Conservation (phyloP, 2,888 invertebrate species). For the Dicyrtoma fusca region DNA sequence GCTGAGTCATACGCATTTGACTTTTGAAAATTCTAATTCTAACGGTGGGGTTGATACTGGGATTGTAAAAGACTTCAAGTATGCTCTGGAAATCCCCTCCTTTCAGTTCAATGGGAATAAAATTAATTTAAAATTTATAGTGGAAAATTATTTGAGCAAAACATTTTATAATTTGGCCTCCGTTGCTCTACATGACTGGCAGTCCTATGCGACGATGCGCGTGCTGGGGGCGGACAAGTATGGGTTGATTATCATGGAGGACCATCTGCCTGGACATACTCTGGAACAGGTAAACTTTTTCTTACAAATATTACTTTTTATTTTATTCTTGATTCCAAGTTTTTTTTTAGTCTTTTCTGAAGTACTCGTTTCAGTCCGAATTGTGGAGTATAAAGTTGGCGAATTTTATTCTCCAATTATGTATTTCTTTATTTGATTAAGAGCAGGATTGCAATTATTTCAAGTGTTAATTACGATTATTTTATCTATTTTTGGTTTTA, state of each 20-base stretch:
- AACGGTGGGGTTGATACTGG: background rate
- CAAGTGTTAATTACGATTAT: too few species aligned
- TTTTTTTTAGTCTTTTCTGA: too few species aligned
- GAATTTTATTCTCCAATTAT: too few species aligned
- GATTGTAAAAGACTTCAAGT: conserved; percentile 65
- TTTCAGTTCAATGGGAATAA: conserved; percentile 65
- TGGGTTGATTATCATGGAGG: conserved; percentile 79
- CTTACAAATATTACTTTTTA: too few species aligned
- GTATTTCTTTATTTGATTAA: too few species aligned
- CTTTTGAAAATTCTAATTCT: conserved; percentile 60
- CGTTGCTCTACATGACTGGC: conserved; percentile 96
- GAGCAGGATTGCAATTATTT: too few species aligned
- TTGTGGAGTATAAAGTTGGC: too few species aligned
- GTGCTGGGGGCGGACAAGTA: conserved; percentile 85
- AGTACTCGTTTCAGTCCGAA: too few species aligned
- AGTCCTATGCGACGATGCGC: conserved; percentile 95
- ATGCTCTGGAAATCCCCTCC: conserved; percentile 66
- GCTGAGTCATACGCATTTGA: conserved; percentile 88
- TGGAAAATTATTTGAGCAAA: conserved; percentile 86
- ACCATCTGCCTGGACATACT: conserved; percentile 93
- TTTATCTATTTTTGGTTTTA: too few species aligned
- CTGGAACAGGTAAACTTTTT: conserved; percentile 74
- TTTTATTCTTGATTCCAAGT: too few species aligned
- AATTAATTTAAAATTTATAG: conserved; percentile 67
- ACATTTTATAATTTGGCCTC: conserved; percentile 98